These are phyloP conservation scores for Globia sparganii DNA, from an alignment of 2,888 invertebrate species.

Conservation along the genomic window DNA sequence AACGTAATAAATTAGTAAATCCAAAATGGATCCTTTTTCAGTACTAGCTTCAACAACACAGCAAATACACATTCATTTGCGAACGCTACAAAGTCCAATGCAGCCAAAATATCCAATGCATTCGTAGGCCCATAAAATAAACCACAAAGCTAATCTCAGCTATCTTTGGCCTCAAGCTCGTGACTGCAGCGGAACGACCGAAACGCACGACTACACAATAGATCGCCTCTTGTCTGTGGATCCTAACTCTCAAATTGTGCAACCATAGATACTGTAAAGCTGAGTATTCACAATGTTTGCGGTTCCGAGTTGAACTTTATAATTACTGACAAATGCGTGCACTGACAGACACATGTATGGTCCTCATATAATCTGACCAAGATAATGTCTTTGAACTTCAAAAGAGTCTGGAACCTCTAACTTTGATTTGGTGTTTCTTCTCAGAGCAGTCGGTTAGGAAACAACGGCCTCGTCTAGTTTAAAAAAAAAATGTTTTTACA, in stretches of 20 bases:
- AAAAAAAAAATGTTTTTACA: no score
- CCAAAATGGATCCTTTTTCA: background rate
- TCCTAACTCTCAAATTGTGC: constrained; percentile 42
- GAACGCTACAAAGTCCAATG: constrained; percentile 17
- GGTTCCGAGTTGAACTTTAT: background rate
- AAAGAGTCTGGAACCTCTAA: background rate
- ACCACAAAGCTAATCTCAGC: constrained; percentile 57
- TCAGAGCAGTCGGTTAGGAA: background rate
- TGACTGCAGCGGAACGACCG: constrained; percentile 49
- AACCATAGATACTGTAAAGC: constrained; percentile 29
- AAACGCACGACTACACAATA: constrained; percentile 56
- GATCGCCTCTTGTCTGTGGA: constrained; percentile 46
- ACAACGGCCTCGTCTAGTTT: background rate
- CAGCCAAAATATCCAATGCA: constrained; percentile 32
- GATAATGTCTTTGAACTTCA: background rate
- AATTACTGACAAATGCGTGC: background rate
- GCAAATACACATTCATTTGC: constrained; percentile 4
- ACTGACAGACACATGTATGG: background rate
- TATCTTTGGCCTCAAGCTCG: constrained; percentile 55
- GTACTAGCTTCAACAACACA: background rate
- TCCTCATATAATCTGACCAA: background rate
- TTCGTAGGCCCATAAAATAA: constrained; percentile 54
- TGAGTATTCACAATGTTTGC: background rate
- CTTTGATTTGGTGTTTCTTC: background rate
- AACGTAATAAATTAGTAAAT: background rate